phyloP scores from a whole-genome alignment of 1,140 invertebrate species.

The Brachionus sp. region DNA sequence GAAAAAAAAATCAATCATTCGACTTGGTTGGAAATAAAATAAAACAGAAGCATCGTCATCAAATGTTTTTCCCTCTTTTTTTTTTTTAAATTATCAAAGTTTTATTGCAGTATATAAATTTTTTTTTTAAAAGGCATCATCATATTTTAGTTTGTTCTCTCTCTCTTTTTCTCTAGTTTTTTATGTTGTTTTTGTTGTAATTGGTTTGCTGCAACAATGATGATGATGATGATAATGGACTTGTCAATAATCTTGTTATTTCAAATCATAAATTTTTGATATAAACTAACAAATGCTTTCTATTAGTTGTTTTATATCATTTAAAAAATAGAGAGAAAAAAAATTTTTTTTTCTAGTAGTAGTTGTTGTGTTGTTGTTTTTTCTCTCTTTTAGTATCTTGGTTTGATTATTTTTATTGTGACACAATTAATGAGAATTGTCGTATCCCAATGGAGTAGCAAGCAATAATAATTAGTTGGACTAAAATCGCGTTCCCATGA shows the following conservation, averaged over 20 bases:
- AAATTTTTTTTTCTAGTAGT: background rate
- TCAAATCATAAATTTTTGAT: background rate
- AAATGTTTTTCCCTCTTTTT: background rate
- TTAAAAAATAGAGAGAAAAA: background rate
- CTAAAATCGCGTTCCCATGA: background rate
- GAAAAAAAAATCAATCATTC: conserved; percentile 12
- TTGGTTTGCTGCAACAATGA: background rate
- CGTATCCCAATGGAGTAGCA: background rate
- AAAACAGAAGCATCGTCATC: conserved; percentile 31
- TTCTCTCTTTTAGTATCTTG: too few relatives aligned
- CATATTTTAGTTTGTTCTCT: background rate
- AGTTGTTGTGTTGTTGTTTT: background rate
- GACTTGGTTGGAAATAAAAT: background rate
- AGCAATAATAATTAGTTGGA: background rate
- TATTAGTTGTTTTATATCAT: background rate
- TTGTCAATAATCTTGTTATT: conserved; percentile 43
- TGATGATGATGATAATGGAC: conserved; percentile 40
- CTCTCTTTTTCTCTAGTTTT: background rate
- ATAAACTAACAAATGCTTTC: conserved; percentile 30
- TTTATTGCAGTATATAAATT: background rate
- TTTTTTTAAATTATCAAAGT: background rate
- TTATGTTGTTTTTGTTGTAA: background rate
- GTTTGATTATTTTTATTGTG: background rate
- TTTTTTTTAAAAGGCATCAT: background rate
- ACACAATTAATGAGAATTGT: conserved; percentile 26